Evolutionary conservation across 2,797 vertebrate species (phyloP).

Genomic region (Cygnus olor): DNA sequence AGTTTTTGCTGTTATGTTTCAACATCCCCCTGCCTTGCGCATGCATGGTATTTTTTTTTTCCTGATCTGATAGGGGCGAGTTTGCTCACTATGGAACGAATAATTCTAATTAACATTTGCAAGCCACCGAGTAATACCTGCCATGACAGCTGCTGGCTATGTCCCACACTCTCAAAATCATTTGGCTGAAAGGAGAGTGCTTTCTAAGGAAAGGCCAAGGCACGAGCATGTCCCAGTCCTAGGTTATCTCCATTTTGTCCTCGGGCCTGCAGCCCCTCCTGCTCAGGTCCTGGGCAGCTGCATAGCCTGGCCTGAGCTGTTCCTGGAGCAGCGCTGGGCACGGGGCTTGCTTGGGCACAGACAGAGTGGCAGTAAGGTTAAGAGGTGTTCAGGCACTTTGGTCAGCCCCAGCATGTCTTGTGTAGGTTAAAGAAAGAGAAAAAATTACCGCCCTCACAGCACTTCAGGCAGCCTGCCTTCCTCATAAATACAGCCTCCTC

Average conservation of each 20-base stretch:
- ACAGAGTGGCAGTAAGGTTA: background rate
- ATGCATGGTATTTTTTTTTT: background rate
- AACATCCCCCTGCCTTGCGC: background rate
- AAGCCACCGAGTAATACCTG: background rate
- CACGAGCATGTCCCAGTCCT: background rate
- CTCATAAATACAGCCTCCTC: background rate
- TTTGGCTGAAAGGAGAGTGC: background rate
- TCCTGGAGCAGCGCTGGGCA: rapidly evolving
- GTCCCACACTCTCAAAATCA: background rate
- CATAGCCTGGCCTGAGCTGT: no score
- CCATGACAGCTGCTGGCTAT: background rate
- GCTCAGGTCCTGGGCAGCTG: rapidly evolving
- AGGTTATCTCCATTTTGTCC: background rate
- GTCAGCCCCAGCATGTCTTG: background rate
- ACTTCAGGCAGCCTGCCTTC: background rate
- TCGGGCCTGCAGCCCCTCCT: background rate
- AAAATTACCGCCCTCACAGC: background rate
- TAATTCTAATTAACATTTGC: background rate
- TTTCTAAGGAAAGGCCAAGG: background rate
- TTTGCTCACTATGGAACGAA: background rate
- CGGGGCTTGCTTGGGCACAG: background rate
- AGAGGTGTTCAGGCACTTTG: rapidly evolving
- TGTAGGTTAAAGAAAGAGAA: background rate
- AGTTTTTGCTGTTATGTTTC: background rate
- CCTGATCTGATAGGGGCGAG: background rate